phyloP scores from a whole-genome alignment of 2,797 vertebrate genomes.

The Pyrrhura leucotis region DNA sequence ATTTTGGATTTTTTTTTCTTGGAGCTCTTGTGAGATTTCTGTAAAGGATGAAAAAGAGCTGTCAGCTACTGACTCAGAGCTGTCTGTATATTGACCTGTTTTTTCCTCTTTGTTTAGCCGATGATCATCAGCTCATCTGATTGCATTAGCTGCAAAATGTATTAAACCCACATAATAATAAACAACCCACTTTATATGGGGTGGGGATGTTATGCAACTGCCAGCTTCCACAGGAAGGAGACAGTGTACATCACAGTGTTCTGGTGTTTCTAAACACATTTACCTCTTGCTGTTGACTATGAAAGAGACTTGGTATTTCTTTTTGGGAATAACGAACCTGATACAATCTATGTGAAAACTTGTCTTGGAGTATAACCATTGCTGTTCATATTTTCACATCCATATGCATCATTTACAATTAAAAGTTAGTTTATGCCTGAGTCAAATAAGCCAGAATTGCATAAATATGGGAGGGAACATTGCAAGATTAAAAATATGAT shows the following conservation, averaged over 20 bases:
- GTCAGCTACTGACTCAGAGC: not conserved
- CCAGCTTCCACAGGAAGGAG: not conserved
- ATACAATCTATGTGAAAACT: not conserved
- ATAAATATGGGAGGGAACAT: not conserved
- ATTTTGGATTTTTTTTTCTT: not conserved
- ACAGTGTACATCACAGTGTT: not conserved
- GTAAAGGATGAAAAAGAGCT: not conserved
- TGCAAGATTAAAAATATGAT: not conserved
- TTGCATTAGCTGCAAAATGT: not conserved
- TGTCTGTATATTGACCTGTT: not conserved
- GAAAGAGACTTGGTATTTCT: not conserved
- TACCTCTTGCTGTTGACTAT: not conserved
- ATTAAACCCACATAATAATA: not conserved
- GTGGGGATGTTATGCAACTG: slow-evolving; percentile 2
- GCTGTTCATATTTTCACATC: not conserved
- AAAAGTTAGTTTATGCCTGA: not conserved
- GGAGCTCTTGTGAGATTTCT: not conserved
- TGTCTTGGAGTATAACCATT: not conserved
- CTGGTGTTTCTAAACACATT: not conserved
- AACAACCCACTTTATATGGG: not conserved
- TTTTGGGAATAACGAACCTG: not conserved
- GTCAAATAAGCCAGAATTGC: not conserved
- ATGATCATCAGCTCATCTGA: not conserved
- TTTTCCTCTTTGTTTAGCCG: not conserved
- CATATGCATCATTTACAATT: fast-evolving